These are phyloP conservation scores for Nyctereutes procyonoides DNA, from an alignment of 2,113 vertebrate species.

Conservation along the genomic window DNA sequence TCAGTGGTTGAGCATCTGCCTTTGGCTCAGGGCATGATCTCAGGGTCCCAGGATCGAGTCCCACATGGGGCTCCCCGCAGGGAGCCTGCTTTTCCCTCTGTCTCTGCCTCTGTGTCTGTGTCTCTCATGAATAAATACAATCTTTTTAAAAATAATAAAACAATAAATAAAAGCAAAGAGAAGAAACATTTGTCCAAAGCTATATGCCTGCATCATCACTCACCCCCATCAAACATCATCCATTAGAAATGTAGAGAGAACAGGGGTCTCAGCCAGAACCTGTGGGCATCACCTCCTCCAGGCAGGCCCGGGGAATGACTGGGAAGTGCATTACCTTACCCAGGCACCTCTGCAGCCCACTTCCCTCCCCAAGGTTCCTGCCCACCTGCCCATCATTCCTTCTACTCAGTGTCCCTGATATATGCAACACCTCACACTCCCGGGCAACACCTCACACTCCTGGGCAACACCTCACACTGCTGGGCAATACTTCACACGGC, in stretches of 20 bases:
- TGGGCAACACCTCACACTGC: not conserved
- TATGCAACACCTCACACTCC: too few relatives aligned
- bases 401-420: not conserved
- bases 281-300: not conserved
- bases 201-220: accelerated
- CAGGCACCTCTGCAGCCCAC: not conserved
- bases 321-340: not conserved
- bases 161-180: not conserved
- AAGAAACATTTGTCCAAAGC: not conserved
- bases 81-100: too few relatives aligned
- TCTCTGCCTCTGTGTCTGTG: too few relatives aligned
- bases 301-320: not conserved
- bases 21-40: too few relatives aligned
- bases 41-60: too few relatives aligned
- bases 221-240: not conserved
- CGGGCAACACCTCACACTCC: not conserved
- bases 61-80: too few relatives aligned
- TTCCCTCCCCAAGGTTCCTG: not conserved
- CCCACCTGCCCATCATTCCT: accelerated
- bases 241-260: not conserved
- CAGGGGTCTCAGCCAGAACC: accelerated
- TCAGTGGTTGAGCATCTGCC: too few relatives aligned
- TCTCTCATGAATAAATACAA: too few relatives aligned
- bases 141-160: too few relatives aligned
- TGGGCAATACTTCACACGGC: not conserved